phyloP scores from a whole-genome alignment of 92 coral and sea anemone genomes.

The Parazoanthus darwini region DNA sequence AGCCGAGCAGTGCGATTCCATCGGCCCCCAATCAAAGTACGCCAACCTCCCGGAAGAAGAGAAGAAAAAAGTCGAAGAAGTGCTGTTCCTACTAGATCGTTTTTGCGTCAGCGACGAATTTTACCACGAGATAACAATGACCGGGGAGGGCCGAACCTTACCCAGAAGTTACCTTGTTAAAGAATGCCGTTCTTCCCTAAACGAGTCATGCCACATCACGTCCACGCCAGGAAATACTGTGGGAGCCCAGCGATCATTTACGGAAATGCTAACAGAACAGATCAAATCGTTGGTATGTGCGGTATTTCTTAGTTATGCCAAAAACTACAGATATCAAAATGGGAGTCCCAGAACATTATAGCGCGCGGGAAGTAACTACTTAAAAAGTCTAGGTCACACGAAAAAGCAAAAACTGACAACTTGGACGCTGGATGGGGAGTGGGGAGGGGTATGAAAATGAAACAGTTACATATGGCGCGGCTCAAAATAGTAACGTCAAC shows the following conservation, averaged over 20 bases:
- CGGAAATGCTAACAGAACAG: conserved; percentile 12
- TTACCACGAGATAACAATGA: not conserved
- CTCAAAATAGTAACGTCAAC: no score
- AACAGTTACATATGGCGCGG: no score
- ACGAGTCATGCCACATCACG: not conserved
- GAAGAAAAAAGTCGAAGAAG: conserved; percentile 2
- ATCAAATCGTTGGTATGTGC: not conserved
- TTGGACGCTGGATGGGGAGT: no score
- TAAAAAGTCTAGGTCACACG: no score
- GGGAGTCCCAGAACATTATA: no score
- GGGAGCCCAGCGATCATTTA: conserved; percentile 21
- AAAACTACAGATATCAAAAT: no score
- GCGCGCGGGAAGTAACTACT: no score
- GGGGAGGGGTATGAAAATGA: no score
- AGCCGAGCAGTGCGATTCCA: not conserved
- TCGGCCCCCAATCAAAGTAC: not conserved
- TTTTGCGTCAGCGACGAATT: conserved; percentile 11
- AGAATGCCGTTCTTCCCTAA: conserved; percentile 13
- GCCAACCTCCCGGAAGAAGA: not conserved
- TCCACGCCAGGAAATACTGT: conserved; percentile 10
- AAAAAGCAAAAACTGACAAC: no score
- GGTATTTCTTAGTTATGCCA: no score
- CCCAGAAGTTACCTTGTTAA: conserved; percentile 7
- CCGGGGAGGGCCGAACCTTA: not conserved
- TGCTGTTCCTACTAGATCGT: not conserved